Evolutionary conservation across 2,888 invertebrate species (phyloP).

Genomic region (Graphium colonna): DNA sequence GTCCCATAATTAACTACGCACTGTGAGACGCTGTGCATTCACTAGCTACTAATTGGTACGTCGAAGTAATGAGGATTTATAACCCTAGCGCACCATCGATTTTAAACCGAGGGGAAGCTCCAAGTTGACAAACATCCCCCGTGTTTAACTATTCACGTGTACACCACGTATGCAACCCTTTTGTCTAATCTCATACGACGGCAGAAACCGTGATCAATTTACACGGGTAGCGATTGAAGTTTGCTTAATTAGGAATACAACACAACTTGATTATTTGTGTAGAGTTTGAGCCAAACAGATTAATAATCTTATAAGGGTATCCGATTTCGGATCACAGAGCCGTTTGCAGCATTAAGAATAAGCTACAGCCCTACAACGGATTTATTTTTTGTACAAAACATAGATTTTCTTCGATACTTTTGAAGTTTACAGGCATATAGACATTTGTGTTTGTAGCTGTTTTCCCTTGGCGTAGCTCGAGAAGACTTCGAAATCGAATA

Average conservation of each 20-base stretch:
- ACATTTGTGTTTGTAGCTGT: too few relatives aligned
- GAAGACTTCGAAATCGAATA: too few relatives aligned
- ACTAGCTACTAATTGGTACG: too few relatives aligned
- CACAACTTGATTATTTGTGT: background rate
- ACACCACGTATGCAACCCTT: slow-evolving; percentile 8
- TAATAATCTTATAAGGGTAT: background rate
- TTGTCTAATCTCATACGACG: background rate
- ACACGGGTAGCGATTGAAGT: background rate
- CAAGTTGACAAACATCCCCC: slow-evolving; percentile 14
- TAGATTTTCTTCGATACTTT: too few relatives aligned
- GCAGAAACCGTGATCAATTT: background rate
- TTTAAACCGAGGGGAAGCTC: slow-evolving; percentile 1
- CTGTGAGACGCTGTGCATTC: too few relatives aligned
- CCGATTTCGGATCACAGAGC: background rate
- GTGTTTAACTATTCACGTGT: slow-evolving; percentile 8
- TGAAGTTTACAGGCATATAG: too few relatives aligned
- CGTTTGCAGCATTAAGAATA: background rate
- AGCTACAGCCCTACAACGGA: too few relatives aligned
- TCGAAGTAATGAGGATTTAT: slow-evolving; percentile 5
- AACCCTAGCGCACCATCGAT: slow-evolving; percentile 10
- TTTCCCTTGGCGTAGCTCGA: too few relatives aligned
- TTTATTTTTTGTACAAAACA: too few relatives aligned
- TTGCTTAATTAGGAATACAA: background rate
- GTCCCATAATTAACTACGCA: too few relatives aligned
- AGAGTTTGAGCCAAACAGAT: background rate